Base-by-base conservation (phyloP, 2,797 vertebrate genomes). In the Danio tinwini region DNA sequence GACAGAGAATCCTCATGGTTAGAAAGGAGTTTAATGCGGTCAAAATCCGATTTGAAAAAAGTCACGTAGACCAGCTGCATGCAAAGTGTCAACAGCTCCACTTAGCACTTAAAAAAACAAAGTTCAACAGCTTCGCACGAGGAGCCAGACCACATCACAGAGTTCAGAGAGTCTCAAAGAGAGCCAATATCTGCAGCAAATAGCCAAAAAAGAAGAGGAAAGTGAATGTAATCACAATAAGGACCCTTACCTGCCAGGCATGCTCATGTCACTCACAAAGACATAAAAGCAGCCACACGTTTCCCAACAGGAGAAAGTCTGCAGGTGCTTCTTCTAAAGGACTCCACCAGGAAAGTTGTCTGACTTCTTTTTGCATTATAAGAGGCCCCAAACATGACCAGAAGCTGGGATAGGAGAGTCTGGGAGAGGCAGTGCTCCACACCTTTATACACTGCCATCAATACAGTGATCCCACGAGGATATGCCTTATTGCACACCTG, bases 401-500 rank as follows among this genome's bases (percentile, higher is more conserved):
- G 47, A 71, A 78, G 29, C 56, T 42, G 13, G 37, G 14, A 61
- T 63, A 63, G 61, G 47, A 39, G n/a, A 50, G 6, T 53, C 21
- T 47, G 49, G 7, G 37, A 53, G 16, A 61, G 12, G 12, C 29
- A 69, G 52, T 50, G 16, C 44, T 40, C 39, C 44, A 69, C 65
- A 21, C 39, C 56, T 13, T 17, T 78, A 14, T 4, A 53, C 7
- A 16, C 14, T 59, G 29, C 40, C 6, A 56, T 67, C 59, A 29
- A 44, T 59, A 65, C 13, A 55, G 12, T 17, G 47, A 45, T 63
- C 58, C 45, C 77, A 64, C 45, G 40, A 52, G 68, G 58, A 72
- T 72, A 45, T 70, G 65, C 5, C 69, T 73, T 47, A 49, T 73
- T 80, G 39, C 49, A 49, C 78, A 73, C 78, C 59, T 80, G 77